phyloP scores from a whole-genome alignment of 2,797 vertebrate genomes.

The Cynopterus sphinx region DNA sequence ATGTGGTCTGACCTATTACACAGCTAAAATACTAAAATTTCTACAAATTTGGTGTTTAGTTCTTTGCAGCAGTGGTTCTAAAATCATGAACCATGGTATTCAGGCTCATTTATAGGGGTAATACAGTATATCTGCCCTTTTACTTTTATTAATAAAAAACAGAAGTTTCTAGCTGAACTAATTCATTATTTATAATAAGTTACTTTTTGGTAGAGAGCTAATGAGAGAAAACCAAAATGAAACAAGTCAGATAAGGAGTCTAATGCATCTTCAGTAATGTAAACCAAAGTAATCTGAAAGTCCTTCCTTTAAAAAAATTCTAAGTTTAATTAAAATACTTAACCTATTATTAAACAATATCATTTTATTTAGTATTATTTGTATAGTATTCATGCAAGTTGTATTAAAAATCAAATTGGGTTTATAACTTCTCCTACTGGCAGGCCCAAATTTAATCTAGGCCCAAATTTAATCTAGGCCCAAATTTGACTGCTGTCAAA shows the following conservation, averaged over 20 bases:
- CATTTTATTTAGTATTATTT: not conserved
- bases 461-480: not conserved
- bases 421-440: not conserved
- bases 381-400: not conserved
- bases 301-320: not conserved
- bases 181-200: conserved; percentile 24
- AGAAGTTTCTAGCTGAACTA: conserved; percentile 13
- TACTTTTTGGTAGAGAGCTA: not conserved
- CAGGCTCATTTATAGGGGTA: not conserved
- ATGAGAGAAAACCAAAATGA: conserved; percentile 33
- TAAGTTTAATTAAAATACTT: conserved; percentile 2
- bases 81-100: not conserved
- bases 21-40: not conserved
- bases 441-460: too few species aligned
- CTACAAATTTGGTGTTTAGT: not conserved
- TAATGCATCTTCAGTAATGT: not conserved
- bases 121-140: not conserved
- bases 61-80: not conserved
- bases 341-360: not conserved
- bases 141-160: conserved; percentile 13
- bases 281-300: not conserved
- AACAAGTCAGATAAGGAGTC: not conserved
- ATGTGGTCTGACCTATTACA: not conserved
- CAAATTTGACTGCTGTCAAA: conserved; percentile 5
- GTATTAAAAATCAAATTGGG: not conserved